Percentiles rank a stretch among this genome's conserved stretches.
These are phyloP conservation scores for Zootermopsis nevadensis DNA, from an alignment of 2,888 invertebrate genomes.

Conservation along the genomic window DNA sequence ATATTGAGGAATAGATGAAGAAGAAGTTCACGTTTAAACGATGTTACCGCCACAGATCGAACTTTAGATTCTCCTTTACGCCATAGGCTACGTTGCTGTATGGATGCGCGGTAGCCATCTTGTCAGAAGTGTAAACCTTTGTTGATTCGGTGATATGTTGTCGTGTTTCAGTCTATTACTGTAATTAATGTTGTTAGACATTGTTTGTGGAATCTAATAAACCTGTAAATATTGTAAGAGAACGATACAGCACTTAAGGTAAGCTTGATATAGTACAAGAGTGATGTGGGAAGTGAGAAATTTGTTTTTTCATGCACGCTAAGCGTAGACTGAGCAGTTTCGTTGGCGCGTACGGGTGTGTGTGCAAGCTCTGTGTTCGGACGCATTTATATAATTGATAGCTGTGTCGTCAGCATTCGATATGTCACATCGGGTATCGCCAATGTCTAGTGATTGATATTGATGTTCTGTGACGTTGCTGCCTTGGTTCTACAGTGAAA, in stretches of 20 bases:
- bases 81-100: slow-evolving; percentile 43
- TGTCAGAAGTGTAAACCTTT: slow-evolving; percentile 63
- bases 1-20: neutral
- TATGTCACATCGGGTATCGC: neutral
- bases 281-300: neutral
- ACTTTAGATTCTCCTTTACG: slow-evolving; percentile 50
- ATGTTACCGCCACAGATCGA: slow-evolving; percentile 37
- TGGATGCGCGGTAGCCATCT: slow-evolving; percentile 60
- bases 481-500: neutral
- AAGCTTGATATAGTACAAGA: slow-evolving; percentile 4
- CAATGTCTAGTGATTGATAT: neutral
- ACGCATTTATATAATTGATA: slow-evolving; percentile 36
- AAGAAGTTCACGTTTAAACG: neutral
- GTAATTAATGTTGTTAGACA: slow-evolving; percentile 20
- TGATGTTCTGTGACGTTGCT: neutral
- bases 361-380: slow-evolving; percentile 28
- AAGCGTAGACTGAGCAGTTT: neutral
- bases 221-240: slow-evolving; percentile 8
- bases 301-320: slow-evolving; percentile 37
- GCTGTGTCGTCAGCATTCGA: slow-evolving; percentile 38
- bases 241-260: slow-evolving; percentile 30
- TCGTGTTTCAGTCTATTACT: slow-evolving; percentile 59
- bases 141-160: slow-evolving; percentile 64
- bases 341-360: slow-evolving; percentile 18
- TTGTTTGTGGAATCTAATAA: slow-evolving; percentile 22